Conservation (phyloP, 2,797 vertebrate species). For the Poecilia velifera region DNA sequence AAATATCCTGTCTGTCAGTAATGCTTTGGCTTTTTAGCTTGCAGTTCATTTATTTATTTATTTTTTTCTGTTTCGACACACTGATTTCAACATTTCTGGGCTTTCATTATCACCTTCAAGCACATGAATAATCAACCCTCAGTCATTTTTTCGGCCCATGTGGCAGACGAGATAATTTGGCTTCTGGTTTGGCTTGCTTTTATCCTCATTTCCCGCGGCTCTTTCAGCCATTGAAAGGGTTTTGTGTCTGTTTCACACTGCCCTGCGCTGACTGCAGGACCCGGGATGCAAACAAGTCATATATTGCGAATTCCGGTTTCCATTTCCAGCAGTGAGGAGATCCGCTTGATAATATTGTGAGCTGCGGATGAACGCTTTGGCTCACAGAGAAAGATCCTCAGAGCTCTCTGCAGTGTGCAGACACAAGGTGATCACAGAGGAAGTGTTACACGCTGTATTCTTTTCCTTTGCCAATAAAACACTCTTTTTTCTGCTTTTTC, state of each 20-base stretch:
- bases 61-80: constrained; percentile 58
- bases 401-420: constrained; percentile 83
- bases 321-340: constrained; percentile 46
- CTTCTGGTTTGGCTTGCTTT: constrained; percentile 77
- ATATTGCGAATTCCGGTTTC: constrained; percentile 50
- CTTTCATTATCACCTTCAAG: constrained; percentile 55
- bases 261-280: constrained; percentile 76
- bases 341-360: constrained; percentile 38
- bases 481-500: constrained; percentile 70
- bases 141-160: constrained; percentile 59
- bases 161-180: constrained; percentile 58
- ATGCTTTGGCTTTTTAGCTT: constrained; percentile 66
- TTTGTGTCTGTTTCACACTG: constrained; percentile 84
- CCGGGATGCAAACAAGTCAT: constrained; percentile 61
- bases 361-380: constrained; percentile 54
- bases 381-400: constrained; percentile 59
- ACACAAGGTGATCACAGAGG: constrained; percentile 81
- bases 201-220: constrained; percentile 73
- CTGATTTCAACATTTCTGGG: constrained; percentile 49
- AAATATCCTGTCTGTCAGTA: constrained; percentile 52
- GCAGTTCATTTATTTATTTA: constrained; percentile 10
- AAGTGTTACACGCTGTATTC: constrained; percentile 53
- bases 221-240: constrained; percentile 83
- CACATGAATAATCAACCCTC: constrained; percentile 63
- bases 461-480: constrained; percentile 69